Evolutionary conservation across 2,888 invertebrate genomes (phyloP), one percentile per base, ranked within the genome.

Genomic region (Dryobota labecula): DNA sequence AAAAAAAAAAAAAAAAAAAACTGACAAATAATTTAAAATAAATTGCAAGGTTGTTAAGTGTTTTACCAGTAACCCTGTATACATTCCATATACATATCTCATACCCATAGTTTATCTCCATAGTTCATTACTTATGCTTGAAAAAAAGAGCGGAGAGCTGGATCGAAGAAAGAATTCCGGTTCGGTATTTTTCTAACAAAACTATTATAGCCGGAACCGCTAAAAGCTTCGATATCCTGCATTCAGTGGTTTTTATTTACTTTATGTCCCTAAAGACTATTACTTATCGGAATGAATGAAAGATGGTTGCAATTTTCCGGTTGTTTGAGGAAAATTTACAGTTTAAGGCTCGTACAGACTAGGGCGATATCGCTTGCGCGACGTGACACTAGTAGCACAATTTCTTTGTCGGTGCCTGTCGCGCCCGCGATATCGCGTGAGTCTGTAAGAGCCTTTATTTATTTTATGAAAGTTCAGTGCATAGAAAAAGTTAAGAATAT

Each of bases 211-310:
- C 27, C 43, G 49, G 57, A 53, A 60, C 47, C 18, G 47, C n/a
- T 60, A 49, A 47, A 41, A 51, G 56, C 20, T 62, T 58, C 64
- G 63, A 82, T 68, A 63, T 62, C 64, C 56, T 30, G 51, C 24
- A 5, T 78, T 65, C 63, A 61, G 33, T 65, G 30, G 56, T 66
- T 67, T 62, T 73, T 57, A 74, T 73, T 70, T 68, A 58, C 41
- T 58, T 61, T 43, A 64, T 79, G 62, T 74, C 61, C 61, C 53
- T 38, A 2, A 33, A 51, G 41, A 58, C 20, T 56, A 45, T 64
- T 57, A 60, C 49, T 64, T 53, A 36, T 38, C 20, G 24, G 13
- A n/a, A n/a, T n/a, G 15, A 15, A 49, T 53, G 24, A 36, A 43
- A 20, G 8, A 30, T 53, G 36, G 15, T 20, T 20, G 13, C 45